Evolutionary conservation across 1,140 invertebrate species (phyloP).

Genomic region (Pissodes strobi): DNA sequence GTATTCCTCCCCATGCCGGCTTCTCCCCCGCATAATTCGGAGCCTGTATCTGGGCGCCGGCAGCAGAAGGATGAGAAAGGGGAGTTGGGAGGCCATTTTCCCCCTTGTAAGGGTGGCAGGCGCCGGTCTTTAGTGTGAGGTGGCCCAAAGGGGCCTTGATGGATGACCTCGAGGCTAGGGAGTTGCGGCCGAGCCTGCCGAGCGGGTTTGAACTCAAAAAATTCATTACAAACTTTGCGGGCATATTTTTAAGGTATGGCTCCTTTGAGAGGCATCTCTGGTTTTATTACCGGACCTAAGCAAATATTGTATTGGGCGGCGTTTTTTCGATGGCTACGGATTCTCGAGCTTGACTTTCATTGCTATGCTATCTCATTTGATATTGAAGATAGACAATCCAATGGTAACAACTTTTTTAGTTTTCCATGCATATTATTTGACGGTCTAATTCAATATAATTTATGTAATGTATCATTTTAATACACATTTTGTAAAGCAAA

Average conservation of each 20-base stretch:
- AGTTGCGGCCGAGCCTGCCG: slow-evolving; percentile 29
- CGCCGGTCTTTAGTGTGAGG: slow-evolving; percentile 47
- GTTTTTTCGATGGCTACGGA: neutral
- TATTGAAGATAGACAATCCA: too few species aligned
- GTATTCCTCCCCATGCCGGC: slow-evolving; percentile 43
- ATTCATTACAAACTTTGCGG: slow-evolving; percentile 47
- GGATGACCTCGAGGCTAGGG: slow-evolving; percentile 50
- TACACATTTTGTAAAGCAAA: too few species aligned
- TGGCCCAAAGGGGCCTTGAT: slow-evolving; percentile 46
- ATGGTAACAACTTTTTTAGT: too few species aligned
- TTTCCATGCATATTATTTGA: too few species aligned
- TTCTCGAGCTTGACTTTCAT: too few species aligned
- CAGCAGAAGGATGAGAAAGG: slow-evolving; percentile 42
- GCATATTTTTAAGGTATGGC: slow-evolving; percentile 44
- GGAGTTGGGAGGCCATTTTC: slow-evolving; percentile 40
- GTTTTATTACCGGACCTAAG: slow-evolving; percentile 24
- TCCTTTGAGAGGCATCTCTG: slow-evolving; percentile 42
- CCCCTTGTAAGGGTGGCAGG: slow-evolving; percentile 45
- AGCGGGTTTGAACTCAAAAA: slow-evolving; percentile 37
- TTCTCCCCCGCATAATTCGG: slow-evolving; percentile 42
- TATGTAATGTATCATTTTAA: too few species aligned
- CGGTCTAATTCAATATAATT: too few species aligned
- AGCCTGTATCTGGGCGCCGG: slow-evolving; percentile 37
- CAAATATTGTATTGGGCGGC: slow-evolving; percentile 1
- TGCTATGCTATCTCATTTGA: too few species aligned